Percentiles rank a stretch among this genome's conserved stretches.
Evolutionary conservation across 2,888 invertebrate genomes (phyloP).

Genomic region (Hydropsyche betteni): DNA sequence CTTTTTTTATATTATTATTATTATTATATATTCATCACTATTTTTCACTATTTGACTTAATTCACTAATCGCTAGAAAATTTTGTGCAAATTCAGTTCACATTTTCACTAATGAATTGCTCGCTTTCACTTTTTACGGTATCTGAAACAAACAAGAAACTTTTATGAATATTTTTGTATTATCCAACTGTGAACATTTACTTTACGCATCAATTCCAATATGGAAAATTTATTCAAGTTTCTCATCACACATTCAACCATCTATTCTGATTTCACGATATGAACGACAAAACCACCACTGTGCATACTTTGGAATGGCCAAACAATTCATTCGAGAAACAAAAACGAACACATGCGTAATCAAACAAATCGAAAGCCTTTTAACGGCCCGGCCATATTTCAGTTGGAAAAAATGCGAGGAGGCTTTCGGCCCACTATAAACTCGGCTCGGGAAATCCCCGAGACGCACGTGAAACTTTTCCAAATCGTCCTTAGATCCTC

Average conservation of each 20-base stretch:
- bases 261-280: too few species aligned
- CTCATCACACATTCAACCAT: too few species aligned
- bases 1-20: conserved; percentile 7
- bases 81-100: neutral
- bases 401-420: neutral
- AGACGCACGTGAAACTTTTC: neutral
- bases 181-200: too few species aligned
- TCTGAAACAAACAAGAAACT: conserved; percentile 18
- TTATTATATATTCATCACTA: neutral
- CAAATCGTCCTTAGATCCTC: conserved; percentile 6
- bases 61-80: conserved; percentile 17
- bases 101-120: too few species aligned
- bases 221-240: too few species aligned
- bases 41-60: neutral
- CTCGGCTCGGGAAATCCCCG: neutral
- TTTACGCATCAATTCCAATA: too few species aligned
- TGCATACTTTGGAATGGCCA: too few species aligned
- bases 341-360: neutral
- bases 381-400: conserved; percentile 13
- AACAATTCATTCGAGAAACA: too few species aligned
- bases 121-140: too few species aligned
- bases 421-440: neutral
- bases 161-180: too few species aligned
- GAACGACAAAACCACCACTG: too few species aligned
- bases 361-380: conserved; percentile 10